Evolutionary conservation across 2,113 vertebrate genomes (phyloP), one percentile per base, ranked within the genome.

Genomic region (Saimiri boliviensis): DNA sequence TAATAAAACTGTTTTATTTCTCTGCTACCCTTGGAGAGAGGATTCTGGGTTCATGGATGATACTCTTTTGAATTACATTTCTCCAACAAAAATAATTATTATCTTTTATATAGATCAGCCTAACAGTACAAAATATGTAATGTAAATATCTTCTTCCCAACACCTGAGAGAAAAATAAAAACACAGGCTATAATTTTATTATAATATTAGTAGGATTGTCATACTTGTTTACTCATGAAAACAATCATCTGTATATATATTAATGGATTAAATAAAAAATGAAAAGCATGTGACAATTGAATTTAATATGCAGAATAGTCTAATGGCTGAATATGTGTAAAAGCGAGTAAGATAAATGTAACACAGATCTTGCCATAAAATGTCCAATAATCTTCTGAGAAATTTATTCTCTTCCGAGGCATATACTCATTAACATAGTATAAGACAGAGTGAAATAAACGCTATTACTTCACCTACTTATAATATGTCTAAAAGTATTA

Each of bases 11-110:
- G 2, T 76, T 80, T 45, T 79, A 7, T 70, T 81, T 76, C 35
- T 74, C 54, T 76, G 5, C 42, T 60, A 47, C n/a, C 1, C 74
- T 86, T 77, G 60, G 32, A 14, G 20, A 85, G 27, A 89, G 14
- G 16, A 89, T 95, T 73, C 86, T 45, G 71, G 12, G 3, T 79
- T 89, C 23, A 2, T 17, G 2, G 35, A 40, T 32, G 21, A 6
- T 49, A n/a, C 74, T 58, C 12, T 66, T 89, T 96, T 83, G 37
- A 91, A 52, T 91, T 88, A 27, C 19, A 74, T 86, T 86, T 79
- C 12, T 20, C 0, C 25, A 89, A 68, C 16, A 14, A 30, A 42
- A 30, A 56, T 52, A 47, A 16, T 66, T 58, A 37, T 76, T 4
- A 11, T 37, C 45, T 82, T 74, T 89, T 47, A 49, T 89, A 13